Evolutionary conservation across 2,113 vertebrate genomes (phyloP).

Genomic region (Haplotaxodon microlepis): DNA sequence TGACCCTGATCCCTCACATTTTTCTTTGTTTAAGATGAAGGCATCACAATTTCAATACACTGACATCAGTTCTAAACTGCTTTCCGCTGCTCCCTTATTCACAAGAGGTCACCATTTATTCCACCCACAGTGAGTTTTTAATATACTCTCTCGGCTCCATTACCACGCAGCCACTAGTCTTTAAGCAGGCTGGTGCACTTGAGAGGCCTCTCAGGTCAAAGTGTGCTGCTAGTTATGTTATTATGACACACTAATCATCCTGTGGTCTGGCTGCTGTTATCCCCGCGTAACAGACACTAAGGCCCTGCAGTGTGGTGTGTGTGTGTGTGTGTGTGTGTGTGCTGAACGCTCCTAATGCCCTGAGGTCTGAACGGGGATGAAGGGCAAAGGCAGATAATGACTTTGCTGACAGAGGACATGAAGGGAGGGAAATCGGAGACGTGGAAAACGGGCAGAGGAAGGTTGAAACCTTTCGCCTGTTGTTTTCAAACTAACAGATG

Average conservation of each 20-base stretch:
- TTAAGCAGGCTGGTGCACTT: background rate
- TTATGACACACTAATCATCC: background rate
- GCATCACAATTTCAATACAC: rapidly evolving
- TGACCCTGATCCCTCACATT: background rate
- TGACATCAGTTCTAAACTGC: background rate
- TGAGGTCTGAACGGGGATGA: constrained; percentile 9
- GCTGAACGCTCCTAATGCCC: background rate
- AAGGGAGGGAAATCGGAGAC: background rate
- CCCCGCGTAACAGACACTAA: background rate
- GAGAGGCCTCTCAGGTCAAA: background rate
- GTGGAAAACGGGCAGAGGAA: background rate
- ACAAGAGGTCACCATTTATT: background rate
- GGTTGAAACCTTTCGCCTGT: background rate
- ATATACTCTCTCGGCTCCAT: background rate
- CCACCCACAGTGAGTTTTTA: background rate
- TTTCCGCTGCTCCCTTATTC: rapidly evolving
- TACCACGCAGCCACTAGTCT: background rate
- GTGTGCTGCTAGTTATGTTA: background rate
- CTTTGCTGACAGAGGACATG: background rate
- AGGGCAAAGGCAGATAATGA: constrained; percentile 15
- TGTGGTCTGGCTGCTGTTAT: background rate
- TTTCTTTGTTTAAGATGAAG: background rate
- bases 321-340: background rate
- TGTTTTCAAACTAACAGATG: background rate
- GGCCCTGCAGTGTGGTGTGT: background rate